Conservation (phyloP, 2,888 invertebrate genomes). For the Nephrotoma appendiculata region DNA sequence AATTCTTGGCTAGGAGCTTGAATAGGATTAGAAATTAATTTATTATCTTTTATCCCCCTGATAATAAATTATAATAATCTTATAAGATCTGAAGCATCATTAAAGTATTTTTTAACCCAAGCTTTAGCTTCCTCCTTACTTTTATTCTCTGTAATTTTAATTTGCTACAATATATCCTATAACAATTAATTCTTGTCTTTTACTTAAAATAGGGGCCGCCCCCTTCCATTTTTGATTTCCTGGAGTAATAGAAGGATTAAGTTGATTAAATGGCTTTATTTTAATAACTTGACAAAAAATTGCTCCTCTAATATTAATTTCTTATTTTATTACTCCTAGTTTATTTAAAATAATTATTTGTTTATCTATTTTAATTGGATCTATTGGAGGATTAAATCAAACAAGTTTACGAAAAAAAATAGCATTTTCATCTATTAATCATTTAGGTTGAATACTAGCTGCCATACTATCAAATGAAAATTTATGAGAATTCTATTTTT, state of each 20-base stretch:
- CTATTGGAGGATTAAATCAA: slow-evolving; percentile 19
- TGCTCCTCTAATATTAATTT: slow-evolving; percentile 40
- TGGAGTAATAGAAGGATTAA: too few species aligned
- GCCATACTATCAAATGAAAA: neutral
- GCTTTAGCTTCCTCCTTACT: neutral
- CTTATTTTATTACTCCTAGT: slow-evolving; percentile 33
- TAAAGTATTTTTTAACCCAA: too few species aligned
- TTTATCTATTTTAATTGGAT: too few species aligned
- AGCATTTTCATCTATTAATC: too few species aligned
- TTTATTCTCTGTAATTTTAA: neutral
- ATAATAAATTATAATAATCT: too few species aligned
- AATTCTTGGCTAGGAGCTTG: too few species aligned
- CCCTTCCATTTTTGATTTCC: slow-evolving; percentile 47
- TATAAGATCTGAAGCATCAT: too few species aligned
- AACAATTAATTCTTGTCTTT: slow-evolving; percentile 28
- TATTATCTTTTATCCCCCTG: too few species aligned
- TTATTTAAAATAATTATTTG: slow-evolving; percentile 34
- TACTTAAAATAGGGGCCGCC: slow-evolving; percentile 41
- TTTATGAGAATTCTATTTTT: neutral
- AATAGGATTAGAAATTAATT: too few species aligned
- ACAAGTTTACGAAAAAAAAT: neutral
- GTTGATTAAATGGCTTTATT: neutral
- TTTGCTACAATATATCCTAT: too few species aligned
- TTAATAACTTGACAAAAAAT: slow-evolving; percentile 38
- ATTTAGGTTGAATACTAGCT: neutral